Evolutionary conservation across 2,797 vertebrate genomes (phyloP).

Genomic region (Cercopithecus diana): DNA sequence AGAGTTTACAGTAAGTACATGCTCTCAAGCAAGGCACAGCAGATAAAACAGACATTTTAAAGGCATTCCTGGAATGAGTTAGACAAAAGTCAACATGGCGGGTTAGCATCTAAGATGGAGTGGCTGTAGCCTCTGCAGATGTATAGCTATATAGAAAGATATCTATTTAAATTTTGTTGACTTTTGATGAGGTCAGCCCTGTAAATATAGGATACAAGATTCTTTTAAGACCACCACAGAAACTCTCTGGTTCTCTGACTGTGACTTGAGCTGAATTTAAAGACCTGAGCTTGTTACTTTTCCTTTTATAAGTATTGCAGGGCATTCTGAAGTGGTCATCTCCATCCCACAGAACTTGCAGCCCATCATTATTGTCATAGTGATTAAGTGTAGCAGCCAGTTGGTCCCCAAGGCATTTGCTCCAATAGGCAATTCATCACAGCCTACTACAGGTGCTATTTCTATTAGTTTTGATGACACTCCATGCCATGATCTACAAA

Average conservation of each 20-base stretch:
- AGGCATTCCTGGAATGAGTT: no score
- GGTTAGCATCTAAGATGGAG: no score
- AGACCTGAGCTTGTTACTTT: not conserved
- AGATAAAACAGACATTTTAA: no score
- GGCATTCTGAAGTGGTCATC: not conserved
- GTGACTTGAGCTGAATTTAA: not conserved
- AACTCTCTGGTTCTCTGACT: not conserved
- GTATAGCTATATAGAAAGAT: not conserved
- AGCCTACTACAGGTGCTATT: not conserved
- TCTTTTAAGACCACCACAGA: not conserved
- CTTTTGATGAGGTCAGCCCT: not conserved
- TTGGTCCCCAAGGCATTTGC: not conserved
- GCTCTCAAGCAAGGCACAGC: no score
- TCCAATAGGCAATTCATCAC: not conserved
- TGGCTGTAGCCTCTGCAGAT: no score
- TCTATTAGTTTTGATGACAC: not conserved
- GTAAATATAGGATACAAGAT: not conserved
- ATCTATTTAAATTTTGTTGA: not conserved
- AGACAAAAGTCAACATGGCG: no score
- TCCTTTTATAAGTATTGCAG: not conserved
- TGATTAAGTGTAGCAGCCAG: not conserved
- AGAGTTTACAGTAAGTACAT: no score
- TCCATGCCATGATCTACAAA: not conserved
- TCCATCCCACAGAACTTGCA: not conserved
- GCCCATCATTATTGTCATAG: not conserved